Evolutionary conservation across 2,113 vertebrate genomes (phyloP), one percentile per base, ranked within the genome.

Genomic region (Leptocoma aspasia): DNA sequence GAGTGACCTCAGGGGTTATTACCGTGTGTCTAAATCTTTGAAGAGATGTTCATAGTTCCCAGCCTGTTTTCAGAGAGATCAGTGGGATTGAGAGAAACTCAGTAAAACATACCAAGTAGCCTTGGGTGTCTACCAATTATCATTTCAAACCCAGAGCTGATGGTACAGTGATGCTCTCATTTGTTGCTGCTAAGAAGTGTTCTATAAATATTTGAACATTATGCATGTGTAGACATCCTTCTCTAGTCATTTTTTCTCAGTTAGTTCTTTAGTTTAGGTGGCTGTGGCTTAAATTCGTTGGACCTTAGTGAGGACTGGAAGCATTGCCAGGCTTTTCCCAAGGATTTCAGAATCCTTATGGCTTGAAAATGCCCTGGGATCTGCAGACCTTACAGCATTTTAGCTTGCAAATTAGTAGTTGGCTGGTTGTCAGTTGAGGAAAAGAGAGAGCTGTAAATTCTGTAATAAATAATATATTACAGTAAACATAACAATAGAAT

Each of bases 351-450:
- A 72, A 83, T 83, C 71, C 49, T 92, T 73, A 82, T 66, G 49
- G 61, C 83, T 94, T 86, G 35, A 56, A 88, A 69, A 90, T 52
- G 45, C 52, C 81, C 23, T 79, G 79, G 75, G 76, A 59, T 86
- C 54, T 90, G 63, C 76, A 77, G 68, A 47, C 54, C 85, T 82
- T 21, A 15, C 39, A 77, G 50, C 3, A 1, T 77, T 94, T 90
- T 83, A 88, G 68, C 42, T 72, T 91, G 81, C 47, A 78, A 61
- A 94, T 93, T 88, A 86, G 63, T 90, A 83, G 63, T 59, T 96
- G 63, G 54, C 85, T 90, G 23, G 26, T 50, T 81, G 37, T 77
- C 59, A 63, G 35, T 10, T 87, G 68, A 27, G 30, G 42, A 80
- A 59, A 49, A 92, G 42, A 70, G 70, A 87, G 13, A 73, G 79